Evolutionary conservation across 2,888 invertebrate species (phyloP).

Genomic region (Cosmia pyralina): DNA sequence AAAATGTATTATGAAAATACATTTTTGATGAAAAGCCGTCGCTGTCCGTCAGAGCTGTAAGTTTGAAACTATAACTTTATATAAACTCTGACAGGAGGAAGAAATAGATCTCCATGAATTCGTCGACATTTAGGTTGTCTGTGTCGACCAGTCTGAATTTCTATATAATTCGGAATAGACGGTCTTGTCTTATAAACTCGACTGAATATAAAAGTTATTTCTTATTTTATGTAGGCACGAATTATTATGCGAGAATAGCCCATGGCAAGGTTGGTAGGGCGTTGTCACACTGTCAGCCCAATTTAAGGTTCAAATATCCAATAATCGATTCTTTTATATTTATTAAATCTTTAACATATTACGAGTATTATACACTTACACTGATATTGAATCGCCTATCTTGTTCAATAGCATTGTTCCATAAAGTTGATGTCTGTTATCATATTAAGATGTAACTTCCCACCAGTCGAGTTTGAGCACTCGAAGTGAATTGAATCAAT

Average conservation of each 20-base stretch:
- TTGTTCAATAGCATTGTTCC: neutral
- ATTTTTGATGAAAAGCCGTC: constrained; percentile 12
- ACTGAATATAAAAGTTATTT: constrained; percentile 1
- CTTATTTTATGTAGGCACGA: neutral
- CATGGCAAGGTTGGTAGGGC: too few relatives aligned
- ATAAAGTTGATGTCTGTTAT: constrained; percentile 12
- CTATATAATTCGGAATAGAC: neutral
- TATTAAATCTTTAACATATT: too few relatives aligned
- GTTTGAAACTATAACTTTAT: neutral
- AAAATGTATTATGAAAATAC: constrained; percentile 21
- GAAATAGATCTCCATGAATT: neutral
- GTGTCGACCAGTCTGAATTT: neutral
- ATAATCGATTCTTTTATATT: too few relatives aligned
- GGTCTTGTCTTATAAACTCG: neutral
- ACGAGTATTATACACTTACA: too few relatives aligned
- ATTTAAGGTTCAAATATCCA: neutral
- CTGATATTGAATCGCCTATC: neutral
- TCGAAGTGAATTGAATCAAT: constrained; percentile 43
- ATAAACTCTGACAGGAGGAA: neutral
- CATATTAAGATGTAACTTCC: constrained; percentile 5
- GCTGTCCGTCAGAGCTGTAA: neutral
- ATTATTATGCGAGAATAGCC: too few relatives aligned
- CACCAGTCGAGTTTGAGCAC: neutral
- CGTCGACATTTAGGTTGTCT: neutral
- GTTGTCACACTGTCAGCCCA: too few relatives aligned